phyloP scores from a whole-genome alignment of 2,797 vertebrate species.

The Threskiornis aethiopicus region DNA sequence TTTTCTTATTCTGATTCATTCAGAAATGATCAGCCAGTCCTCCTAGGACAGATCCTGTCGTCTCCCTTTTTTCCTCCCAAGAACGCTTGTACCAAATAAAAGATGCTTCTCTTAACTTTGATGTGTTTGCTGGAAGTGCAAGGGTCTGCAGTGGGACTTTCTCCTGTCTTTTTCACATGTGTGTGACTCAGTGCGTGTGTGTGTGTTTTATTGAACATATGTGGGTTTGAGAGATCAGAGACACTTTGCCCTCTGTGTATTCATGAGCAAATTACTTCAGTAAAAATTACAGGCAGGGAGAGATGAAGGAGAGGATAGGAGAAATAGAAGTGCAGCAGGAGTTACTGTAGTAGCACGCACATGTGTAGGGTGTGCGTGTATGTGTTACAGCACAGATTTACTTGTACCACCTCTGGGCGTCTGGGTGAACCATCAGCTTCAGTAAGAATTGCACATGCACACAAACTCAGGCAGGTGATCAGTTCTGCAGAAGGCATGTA shows the following conservation, averaged over 20 bases:
- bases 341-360: not conserved
- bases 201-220: not conserved
- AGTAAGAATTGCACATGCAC: not conserved
- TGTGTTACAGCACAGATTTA: not conserved
- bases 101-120: not conserved
- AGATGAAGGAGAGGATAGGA: not conserved
- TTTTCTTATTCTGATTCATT: not conserved
- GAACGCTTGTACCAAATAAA: not conserved
- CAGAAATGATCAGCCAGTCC: not conserved
- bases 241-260: not conserved
- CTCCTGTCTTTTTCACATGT: not conserved
- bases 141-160: not conserved
- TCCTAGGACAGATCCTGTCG: not conserved
- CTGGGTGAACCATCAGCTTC: not conserved
- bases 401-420: not conserved
- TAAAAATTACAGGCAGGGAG: not conserved
- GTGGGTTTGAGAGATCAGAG: not conserved
- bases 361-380: not conserved
- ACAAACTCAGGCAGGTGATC: not conserved
- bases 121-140: not conserved
- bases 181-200: rapidly evolving
- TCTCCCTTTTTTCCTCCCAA: not conserved
- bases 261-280: not conserved
- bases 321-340: not conserved
- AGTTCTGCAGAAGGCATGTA: not conserved